Percentiles rank a stretch among this genome's conserved stretches.
Evolutionary conservation across 1,140 invertebrate species (phyloP).

Genomic region (Thereuonema tuberculata): DNA sequence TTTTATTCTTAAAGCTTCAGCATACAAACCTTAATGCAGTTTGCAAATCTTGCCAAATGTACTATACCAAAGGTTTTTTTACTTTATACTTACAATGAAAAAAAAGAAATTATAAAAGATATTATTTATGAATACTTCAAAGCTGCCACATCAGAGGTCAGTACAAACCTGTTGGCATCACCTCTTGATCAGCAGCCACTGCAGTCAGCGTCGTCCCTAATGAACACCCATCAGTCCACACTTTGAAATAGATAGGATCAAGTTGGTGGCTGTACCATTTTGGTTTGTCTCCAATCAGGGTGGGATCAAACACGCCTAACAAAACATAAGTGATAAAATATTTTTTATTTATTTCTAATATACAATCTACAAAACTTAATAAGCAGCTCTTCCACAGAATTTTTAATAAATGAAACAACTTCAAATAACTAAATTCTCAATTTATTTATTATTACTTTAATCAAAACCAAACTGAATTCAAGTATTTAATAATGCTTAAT

Average conservation of each 20-base stretch:
- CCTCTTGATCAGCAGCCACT: background rate
- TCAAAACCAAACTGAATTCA: no score
- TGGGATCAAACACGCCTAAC: conserved; percentile 68
- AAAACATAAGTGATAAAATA: conserved; percentile 2
- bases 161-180: background rate
- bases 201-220: conserved; percentile 34
- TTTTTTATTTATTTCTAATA: no score
- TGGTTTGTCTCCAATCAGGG: conserved; percentile 89
- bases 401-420: no score
- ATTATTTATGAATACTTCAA: background rate
- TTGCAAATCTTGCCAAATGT: no score
- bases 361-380: no score
- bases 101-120: background rate
- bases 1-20: no score
- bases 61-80: no score
- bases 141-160: background rate
- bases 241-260: conserved; percentile 77
- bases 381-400: no score
- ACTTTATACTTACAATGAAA: no score
- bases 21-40: no score
- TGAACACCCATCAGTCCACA: conserved; percentile 77
- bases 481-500: no score
- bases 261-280: conserved; percentile 73
- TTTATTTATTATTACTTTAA: no score
- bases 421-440: background rate